Evolutionary conservation across 2,797 vertebrate species (phyloP), one percentile per base, ranked within the genome.

Genomic region (Taenioides sp.): DNA sequence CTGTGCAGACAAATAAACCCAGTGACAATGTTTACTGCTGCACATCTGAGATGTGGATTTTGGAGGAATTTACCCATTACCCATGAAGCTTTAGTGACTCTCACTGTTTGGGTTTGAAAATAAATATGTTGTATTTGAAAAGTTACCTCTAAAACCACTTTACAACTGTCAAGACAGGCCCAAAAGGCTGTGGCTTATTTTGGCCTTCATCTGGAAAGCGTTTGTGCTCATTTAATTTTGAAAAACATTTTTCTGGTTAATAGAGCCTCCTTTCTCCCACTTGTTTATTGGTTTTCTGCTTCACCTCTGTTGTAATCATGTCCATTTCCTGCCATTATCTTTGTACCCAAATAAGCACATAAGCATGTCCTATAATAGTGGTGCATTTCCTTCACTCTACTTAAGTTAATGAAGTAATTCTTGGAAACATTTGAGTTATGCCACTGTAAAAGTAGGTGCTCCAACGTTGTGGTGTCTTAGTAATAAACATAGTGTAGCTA

Each of bases 271-370:
- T 84, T 85, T 84, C 75, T 79, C 84, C 79, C 76, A 76, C 72
- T 79, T 64, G 9, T 22, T 86, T 72, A 65, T 77, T 73, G 49
- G 69, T 47, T n/a, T 40, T 70, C 77, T 67, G 67, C 67, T 69
- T 23, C 78, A 85, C 73, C 78, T 83, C 76, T 75, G 80, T 76
- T 75, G 73, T 86, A 90, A 91, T 91, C 84, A 83, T 49, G 4
- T 86, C 76, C 23, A 90, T 88, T 92, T 92, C 89, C 88, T 83
- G 76, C 78, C 84, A 90, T 92, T 91, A 91, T 92, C 79, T 88
- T 85, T 84, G 79, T 76, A 74, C 87, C 78, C 72, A 85, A 89
- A 86, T 76, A 40, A 83, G 79, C 84, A 79, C 80, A 80, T 71
- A 84, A 74, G 22, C 37, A 82, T 80, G 76, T 80, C 70, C 63